Conservation (phyloP, 1,140 invertebrate genomes). For the Atta cephalotes region DNA sequence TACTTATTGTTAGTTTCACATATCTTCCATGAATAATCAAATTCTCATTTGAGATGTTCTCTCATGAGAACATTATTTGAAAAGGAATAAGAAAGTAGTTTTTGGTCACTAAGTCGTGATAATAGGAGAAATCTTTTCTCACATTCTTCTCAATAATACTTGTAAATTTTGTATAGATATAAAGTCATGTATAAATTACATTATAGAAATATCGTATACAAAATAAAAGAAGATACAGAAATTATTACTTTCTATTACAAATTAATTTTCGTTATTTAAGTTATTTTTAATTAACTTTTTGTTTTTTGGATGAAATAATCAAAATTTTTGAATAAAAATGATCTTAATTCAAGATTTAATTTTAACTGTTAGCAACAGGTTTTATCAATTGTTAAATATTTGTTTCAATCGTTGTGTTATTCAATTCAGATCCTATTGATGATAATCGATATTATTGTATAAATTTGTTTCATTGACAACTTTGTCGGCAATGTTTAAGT, state of each 20-base stretch:
- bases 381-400: neutral
- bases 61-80: neutral
- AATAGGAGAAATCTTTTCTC: neutral
- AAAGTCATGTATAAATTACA: neutral
- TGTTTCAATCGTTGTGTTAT: neutral
- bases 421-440: constrained; percentile 1
- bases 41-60: too few species aligned
- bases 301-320: neutral
- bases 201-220: neutral
- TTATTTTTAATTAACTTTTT: neutral
- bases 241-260: neutral
- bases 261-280: neutral
- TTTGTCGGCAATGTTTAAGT: neutral
- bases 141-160: neutral
- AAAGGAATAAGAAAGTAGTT: neutral
- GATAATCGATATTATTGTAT: neutral
- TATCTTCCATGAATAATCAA: neutral
- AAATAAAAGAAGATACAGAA: neutral
- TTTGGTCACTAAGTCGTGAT: neutral
- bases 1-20: neutral
- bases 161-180: neutral
- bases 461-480: neutral
- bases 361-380: neutral
- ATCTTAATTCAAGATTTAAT: neutral
- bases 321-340: neutral